phyloP scores from a whole-genome alignment of 2,113 vertebrate species.

The Campylomormyrus tamandua region DNA sequence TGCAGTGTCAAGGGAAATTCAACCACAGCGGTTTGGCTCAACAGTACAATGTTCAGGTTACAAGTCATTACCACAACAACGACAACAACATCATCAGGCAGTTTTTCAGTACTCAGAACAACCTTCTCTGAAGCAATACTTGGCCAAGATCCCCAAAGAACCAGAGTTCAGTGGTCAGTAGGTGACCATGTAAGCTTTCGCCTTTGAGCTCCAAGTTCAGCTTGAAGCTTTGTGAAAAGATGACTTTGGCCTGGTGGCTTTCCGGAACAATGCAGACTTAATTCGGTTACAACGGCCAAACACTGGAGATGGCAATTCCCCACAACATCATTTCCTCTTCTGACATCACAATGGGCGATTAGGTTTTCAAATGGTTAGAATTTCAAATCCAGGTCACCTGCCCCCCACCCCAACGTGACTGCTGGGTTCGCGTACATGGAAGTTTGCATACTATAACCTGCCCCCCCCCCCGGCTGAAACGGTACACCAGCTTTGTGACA shows the following conservation, averaged over 20 bases:
- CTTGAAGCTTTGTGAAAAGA: not conserved
- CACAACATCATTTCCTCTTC: not conserved
- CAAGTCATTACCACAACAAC: not conserved
- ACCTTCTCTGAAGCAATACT: not conserved
- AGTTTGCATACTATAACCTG: not conserved
- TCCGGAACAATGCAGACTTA: not conserved
- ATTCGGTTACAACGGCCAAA: not conserved
- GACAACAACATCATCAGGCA: not conserved
- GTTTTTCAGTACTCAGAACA: not conserved
- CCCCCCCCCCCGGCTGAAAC: not conserved
- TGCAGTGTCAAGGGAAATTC: not conserved
- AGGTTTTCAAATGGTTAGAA: not conserved
- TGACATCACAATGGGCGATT: not conserved
- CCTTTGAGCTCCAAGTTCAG: not conserved
- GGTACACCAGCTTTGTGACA: not conserved
- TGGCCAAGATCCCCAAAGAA: not conserved
- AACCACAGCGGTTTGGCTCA: not conserved
- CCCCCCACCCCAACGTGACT: not conserved
- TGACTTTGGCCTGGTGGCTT: not conserved
- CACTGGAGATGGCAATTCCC: not conserved
- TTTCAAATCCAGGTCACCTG: not conserved
- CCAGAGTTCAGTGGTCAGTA: not conserved
- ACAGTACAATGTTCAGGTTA: not conserved
- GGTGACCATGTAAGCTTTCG: not conserved
- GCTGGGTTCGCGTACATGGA: not conserved